Evolutionary conservation across 2,113 vertebrate genomes (phyloP).

Genomic region (Daboia siamensis): DNA sequence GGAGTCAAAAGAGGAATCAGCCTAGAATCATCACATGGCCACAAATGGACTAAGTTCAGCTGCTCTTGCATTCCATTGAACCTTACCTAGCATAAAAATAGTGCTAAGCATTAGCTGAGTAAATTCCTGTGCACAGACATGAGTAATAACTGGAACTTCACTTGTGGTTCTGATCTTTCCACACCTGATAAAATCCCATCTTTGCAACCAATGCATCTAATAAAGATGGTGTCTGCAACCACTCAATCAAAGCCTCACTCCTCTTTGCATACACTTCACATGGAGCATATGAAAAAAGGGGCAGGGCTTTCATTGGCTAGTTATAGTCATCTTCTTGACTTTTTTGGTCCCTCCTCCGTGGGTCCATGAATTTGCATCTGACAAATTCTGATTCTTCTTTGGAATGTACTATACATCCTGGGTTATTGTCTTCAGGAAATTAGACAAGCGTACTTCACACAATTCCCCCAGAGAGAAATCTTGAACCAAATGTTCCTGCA

Average conservation of each 20-base stretch:
- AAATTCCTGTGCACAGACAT: neutral
- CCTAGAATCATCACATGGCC: neutral
- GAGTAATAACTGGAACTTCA: neutral
- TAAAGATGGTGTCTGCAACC: neutral
- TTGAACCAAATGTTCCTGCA: neutral
- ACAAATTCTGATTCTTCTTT: neutral
- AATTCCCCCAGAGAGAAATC: neutral
- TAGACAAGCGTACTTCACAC: neutral
- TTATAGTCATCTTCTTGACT: neutral
- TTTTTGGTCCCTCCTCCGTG: neutral
- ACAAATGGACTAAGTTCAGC: neutral
- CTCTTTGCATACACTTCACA: neutral
- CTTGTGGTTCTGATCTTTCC: neutral
- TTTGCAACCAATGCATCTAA: neutral
- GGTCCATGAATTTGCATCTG: neutral
- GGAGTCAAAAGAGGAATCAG: neutral
- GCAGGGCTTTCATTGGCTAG: neutral
- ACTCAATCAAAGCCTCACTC: neutral
- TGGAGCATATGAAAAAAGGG: neutral
- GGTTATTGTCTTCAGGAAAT: neutral
- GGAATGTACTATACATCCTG: neutral
- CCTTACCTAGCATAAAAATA: neutral
- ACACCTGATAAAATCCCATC: neutral
- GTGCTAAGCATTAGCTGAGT: neutral
- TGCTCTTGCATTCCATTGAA: neutral